Conservation (phyloP, 2,888 invertebrate genomes). For the Hoplodrina blanda region DNA sequence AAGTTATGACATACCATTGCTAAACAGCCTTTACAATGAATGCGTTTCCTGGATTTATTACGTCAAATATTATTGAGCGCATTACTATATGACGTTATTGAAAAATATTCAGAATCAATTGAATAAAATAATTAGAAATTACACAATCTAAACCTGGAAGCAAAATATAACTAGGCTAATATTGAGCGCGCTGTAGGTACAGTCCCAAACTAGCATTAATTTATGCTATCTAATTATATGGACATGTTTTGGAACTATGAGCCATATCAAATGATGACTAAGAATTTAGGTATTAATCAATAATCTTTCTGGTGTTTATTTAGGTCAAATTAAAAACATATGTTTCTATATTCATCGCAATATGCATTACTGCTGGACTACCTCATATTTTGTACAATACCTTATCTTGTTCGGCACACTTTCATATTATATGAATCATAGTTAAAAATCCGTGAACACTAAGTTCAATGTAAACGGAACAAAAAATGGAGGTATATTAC, state of each 20-base stretch:
- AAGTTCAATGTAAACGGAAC: constrained; percentile 21
- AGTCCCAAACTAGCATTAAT: not conserved
- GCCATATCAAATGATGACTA: constrained; percentile 1
- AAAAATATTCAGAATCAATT: too few relatives aligned
- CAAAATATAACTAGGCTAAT: not conserved
- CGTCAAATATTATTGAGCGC: too few relatives aligned
- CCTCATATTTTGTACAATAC: constrained; percentile 1
- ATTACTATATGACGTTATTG: too few relatives aligned
- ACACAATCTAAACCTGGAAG: too few relatives aligned
- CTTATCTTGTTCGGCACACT: constrained; percentile 42
- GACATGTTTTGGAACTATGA: not conserved
- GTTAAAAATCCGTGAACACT: constrained; percentile 25
- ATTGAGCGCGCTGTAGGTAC: not conserved
- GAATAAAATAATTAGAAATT: too few relatives aligned
- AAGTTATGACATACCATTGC: too few relatives aligned
- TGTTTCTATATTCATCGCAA: not conserved
- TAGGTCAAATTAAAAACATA: constrained; percentile 20
- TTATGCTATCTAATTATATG: too few relatives aligned
- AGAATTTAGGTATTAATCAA: not conserved
- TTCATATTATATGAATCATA: constrained; percentile 34
- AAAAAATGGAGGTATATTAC: constrained; percentile 11
- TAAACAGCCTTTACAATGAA: too few relatives aligned
- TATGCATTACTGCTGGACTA: not conserved
- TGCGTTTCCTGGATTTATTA: too few relatives aligned
- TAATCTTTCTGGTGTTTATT: constrained; percentile 10